Evolutionary conservation across 2,888 invertebrate species (phyloP).

Genomic region (Platycnemis pennipes): DNA sequence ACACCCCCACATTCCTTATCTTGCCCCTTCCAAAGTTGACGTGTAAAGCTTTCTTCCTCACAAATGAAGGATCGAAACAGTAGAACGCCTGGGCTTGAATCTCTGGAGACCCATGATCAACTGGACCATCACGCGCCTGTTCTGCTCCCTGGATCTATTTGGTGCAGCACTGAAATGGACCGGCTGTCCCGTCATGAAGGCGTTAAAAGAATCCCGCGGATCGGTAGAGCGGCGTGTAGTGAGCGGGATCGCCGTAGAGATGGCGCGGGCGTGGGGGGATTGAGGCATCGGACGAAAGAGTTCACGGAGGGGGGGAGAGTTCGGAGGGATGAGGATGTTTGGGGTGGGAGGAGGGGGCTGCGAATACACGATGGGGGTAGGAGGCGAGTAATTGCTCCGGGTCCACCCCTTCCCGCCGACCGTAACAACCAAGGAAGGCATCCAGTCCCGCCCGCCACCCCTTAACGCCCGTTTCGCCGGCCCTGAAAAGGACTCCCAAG

Average conservation of each 20-base stretch:
- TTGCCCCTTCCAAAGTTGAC: not conserved
- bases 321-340: not conserved
- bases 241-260: slow-evolving; percentile 42
- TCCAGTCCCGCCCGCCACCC: not conserved
- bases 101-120: not conserved
- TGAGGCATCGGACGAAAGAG: not conserved
- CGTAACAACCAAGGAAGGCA: slow-evolving; percentile 57
- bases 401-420: slow-evolving; percentile 48
- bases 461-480: not conserved
- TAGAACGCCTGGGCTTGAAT: no score
- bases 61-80: not conserved
- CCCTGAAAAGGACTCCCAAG: not conserved
- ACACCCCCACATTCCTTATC: no score
- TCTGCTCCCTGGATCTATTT: not conserved
- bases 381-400: slow-evolving; percentile 61
- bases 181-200: not conserved
- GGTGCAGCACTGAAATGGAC: not conserved
- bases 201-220: slow-evolving; percentile 10
- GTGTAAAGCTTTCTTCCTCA: not conserved
- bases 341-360: not conserved
- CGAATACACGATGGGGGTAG: not conserved
- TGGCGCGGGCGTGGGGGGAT: slow-evolving; percentile 41
- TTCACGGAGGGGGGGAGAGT: not conserved
- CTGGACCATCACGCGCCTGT: not conserved
- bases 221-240: slow-evolving; percentile 42